Evolutionary conservation across 1,140 invertebrate genomes (phyloP).

Genomic region (Pachyrhynchus sulphureomaculatus): DNA sequence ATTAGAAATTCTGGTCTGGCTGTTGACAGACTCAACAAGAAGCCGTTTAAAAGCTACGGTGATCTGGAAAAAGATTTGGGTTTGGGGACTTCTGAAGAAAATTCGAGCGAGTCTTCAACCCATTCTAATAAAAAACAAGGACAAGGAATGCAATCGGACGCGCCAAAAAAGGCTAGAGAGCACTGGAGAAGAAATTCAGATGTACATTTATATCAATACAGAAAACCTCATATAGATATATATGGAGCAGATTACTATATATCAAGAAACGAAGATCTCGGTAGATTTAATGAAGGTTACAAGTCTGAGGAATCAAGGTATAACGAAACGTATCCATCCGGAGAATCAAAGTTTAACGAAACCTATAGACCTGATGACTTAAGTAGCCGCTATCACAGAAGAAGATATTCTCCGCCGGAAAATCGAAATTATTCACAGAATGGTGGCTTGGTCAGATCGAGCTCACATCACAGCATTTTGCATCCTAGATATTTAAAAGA

Average conservation of each 20-base stretch:
- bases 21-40: constrained; percentile 34
- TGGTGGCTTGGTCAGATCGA: constrained; percentile 52
- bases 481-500: constrained; percentile 61
- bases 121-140: constrained; percentile 54
- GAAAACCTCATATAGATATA: constrained; percentile 58
- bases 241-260: constrained; percentile 56
- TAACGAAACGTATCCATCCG: not conserved
- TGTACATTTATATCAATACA: constrained; percentile 59
- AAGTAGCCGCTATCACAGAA: constrained; percentile 39
- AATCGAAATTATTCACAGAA: constrained; percentile 42
- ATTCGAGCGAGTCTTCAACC: constrained; percentile 70
- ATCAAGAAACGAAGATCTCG: constrained; percentile 39
- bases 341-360: constrained; percentile 1
- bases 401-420: constrained; percentile 51
- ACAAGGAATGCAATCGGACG: constrained; percentile 56
- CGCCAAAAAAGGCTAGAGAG: constrained; percentile 62
- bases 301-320: not conserved
- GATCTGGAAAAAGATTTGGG: constrained; percentile 79
- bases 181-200: constrained; percentile 66
- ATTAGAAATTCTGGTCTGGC: constrained; percentile 30
- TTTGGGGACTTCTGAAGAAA: constrained; percentile 81
- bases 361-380: not conserved
- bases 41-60: constrained; percentile 60
- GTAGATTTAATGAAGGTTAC: constrained; percentile 11
- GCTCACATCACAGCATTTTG: constrained; percentile 60